phyloP scores from a whole-genome alignment of 2,888 invertebrate genomes.

The Geotrupes spiniger region DNA sequence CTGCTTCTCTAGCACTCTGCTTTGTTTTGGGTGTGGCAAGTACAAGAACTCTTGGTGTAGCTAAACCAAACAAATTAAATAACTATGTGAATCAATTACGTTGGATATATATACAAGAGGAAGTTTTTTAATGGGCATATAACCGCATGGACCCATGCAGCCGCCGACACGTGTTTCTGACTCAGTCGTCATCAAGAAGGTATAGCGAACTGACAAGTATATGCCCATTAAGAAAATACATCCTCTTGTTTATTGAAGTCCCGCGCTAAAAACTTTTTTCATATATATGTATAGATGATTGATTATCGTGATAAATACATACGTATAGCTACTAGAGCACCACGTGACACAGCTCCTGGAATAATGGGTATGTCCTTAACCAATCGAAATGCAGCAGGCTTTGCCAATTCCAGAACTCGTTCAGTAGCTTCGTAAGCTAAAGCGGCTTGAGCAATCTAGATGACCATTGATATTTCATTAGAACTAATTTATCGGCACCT shows the following conservation, averaged over 20 bases:
- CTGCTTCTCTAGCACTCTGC: slow-evolving; percentile 44
- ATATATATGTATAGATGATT: no score
- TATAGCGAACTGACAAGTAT: no score
- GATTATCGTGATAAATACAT: slow-evolving; percentile 1
- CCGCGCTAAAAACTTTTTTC: no score
- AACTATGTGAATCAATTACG: background rate
- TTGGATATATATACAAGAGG: background rate
- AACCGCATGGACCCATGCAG: no score
- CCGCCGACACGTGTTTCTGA: no score
- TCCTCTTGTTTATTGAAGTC: no score
- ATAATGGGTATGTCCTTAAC: slow-evolving; percentile 16
- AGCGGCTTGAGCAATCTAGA: slow-evolving; percentile 37
- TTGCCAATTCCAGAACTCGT: slow-evolving; percentile 49
- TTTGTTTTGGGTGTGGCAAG: slow-evolving; percentile 43
- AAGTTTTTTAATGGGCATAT: no score
- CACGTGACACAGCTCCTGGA: slow-evolving; percentile 24
- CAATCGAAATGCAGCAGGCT: slow-evolving; percentile 39
- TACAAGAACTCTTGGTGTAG: slow-evolving; percentile 36
- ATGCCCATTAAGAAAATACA: no score
- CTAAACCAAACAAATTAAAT: slow-evolving; percentile 29
- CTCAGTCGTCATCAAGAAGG: no score
- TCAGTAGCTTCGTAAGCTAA: slow-evolving; percentile 50
- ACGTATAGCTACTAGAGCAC: slow-evolving; percentile 26
- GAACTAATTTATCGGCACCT: no score
- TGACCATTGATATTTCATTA: no score